These are phyloP conservation scores for Nesogale talazaci DNA, from an alignment of 2,113 vertebrate genomes.

Conservation along the genomic window DNA sequence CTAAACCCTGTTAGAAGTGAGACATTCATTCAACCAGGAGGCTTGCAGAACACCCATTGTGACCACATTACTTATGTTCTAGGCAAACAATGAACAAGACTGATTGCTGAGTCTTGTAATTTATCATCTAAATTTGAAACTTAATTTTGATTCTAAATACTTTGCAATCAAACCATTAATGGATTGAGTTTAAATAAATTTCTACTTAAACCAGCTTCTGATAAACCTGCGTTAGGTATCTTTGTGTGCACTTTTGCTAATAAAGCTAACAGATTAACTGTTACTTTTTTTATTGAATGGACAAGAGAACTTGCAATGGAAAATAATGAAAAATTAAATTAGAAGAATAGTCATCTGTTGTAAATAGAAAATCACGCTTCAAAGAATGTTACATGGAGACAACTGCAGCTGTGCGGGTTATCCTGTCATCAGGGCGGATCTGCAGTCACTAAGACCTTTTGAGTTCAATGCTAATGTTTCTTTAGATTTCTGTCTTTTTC, in stretches of 20 bases:
- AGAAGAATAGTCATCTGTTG: background rate
- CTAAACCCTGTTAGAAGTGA: background rate
- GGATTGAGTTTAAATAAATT: too few species aligned
- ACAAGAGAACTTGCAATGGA: background rate
- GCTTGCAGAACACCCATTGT: background rate
- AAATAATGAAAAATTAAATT: background rate
- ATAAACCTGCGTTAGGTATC: too few species aligned
- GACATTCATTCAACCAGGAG: background rate
- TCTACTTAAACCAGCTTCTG: too few species aligned
- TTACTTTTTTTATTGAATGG: background rate
- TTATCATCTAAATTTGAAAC: background rate
- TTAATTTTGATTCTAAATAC: too few species aligned
- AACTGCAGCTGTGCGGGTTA: background rate
- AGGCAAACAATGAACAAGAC: background rate
- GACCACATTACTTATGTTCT: background rate
- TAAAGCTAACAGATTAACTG: background rate
- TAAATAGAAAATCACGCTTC: background rate
- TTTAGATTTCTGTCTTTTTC: slow-evolving; percentile 1
- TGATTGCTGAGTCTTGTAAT: background rate
- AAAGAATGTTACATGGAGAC: background rate
- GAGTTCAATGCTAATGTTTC: slow-evolving; percentile 12
- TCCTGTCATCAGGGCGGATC: background rate
- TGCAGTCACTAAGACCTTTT: slow-evolving; percentile 25
- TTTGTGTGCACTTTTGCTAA: too few species aligned
- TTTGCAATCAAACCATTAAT: too few species aligned